Conservation (phyloP, 2,888 invertebrate genomes). For the Philhelius pedissequus region DNA sequence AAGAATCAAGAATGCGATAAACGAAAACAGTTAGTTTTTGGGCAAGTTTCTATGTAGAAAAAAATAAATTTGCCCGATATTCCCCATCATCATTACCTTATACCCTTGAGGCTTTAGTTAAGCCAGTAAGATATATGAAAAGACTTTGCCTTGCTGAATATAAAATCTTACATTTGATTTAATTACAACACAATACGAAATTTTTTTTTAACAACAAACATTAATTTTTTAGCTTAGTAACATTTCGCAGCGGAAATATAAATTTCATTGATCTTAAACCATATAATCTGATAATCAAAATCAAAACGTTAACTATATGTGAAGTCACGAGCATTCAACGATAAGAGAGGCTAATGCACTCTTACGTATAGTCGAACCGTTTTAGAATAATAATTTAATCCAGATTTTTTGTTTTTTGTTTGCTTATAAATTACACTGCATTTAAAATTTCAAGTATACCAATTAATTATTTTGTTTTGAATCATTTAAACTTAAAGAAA, state of each 20-base stretch:
- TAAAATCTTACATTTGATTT: too few relatives aligned
- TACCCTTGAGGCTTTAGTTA: too few relatives aligned
- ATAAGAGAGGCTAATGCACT: slow-evolving; percentile 7
- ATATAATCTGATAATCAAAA: not conserved
- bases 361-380: not conserved
- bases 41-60: too few relatives aligned
- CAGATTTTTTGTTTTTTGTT: too few relatives aligned
- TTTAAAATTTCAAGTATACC: not conserved
- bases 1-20: too few relatives aligned
- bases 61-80: too few relatives aligned
- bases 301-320: not conserved
- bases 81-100: too few relatives aligned
- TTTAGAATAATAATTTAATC: not conserved
- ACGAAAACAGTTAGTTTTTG: too few relatives aligned
- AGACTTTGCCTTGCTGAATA: too few relatives aligned
- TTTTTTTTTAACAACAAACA: too few relatives aligned
- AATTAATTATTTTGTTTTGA: not conserved
- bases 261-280: slow-evolving; percentile 4
- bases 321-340: not conserved
- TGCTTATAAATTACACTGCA: not conserved
- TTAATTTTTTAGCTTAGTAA: not conserved
- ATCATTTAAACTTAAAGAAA: not conserved
- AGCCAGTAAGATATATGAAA: too few relatives aligned
- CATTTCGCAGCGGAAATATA: not conserved
- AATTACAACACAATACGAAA: too few relatives aligned